These are phyloP conservation scores for Acronicta alni DNA, from an alignment of 2,888 invertebrate species.

Conservation along the genomic window DNA sequence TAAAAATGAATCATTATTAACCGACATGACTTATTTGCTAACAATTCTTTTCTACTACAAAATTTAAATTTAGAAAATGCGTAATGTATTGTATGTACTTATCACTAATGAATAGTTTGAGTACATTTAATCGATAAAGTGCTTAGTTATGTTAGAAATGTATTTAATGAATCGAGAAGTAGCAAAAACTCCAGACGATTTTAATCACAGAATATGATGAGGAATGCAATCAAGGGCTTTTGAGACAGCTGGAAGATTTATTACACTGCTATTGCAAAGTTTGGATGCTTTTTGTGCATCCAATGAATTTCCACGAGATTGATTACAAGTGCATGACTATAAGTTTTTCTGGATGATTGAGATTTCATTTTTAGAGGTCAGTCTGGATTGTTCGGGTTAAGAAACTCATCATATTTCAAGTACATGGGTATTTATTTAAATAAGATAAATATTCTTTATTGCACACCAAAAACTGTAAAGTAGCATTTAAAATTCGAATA, in stretches of 20 bases:
- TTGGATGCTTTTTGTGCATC: constrained; percentile 29
- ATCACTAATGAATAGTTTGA: too few relatives aligned
- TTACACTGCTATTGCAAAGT: constrained; percentile 19
- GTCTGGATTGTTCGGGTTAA: constrained; percentile 7
- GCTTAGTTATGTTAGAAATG: background rate
- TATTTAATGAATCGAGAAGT: background rate
- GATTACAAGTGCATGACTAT: constrained; percentile 32
- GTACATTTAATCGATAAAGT: too few relatives aligned
- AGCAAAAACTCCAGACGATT: constrained; percentile 36
- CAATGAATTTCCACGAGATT: constrained; percentile 17
- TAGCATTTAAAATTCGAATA: too few relatives aligned
- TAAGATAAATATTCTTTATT: too few relatives aligned
- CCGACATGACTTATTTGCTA: too few relatives aligned
- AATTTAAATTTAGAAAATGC: too few relatives aligned
- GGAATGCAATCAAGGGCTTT: constrained; percentile 37
- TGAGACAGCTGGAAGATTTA: constrained; percentile 40
- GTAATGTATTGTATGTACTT: too few relatives aligned
- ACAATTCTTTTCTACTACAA: too few relatives aligned
- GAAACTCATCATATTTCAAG: background rate
- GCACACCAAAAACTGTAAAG: too few relatives aligned
- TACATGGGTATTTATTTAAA: too few relatives aligned
- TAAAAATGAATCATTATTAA: too few relatives aligned
- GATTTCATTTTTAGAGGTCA: constrained; percentile 22
- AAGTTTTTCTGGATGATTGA: constrained; percentile 15
- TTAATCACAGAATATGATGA: constrained; percentile 24